A percentile compares a stretch with the other conserved stretches of the same genome.
These are phyloP conservation scores for Lomographa bimaculata DNA, from an alignment of 2,888 invertebrate species.

Conservation along the genomic window DNA sequence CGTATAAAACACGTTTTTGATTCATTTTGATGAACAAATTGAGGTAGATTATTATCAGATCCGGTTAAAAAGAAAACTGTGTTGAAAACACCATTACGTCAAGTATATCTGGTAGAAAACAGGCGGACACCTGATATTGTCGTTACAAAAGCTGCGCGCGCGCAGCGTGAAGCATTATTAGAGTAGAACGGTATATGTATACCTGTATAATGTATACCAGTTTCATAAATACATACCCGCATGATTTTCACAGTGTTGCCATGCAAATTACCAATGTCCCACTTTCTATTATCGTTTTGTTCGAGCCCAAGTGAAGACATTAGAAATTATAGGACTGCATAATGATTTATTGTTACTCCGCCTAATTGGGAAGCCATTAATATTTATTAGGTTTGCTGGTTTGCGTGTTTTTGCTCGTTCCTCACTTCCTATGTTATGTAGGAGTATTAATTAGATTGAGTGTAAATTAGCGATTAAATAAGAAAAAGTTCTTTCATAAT, in stretches of 20 bases:
- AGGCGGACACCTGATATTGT: conserved; percentile 42
- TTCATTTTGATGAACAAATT: conserved; percentile 13
- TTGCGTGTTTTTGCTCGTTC: conserved; percentile 12
- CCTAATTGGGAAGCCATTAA: conserved; percentile 28
- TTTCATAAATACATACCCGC: conserved; percentile 34
- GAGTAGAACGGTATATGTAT: conserved; percentile 50
- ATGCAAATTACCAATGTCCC: conserved; percentile 51
- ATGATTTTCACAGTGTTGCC: conserved; percentile 49
- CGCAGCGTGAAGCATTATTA: conserved; percentile 63
- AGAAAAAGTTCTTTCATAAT: conserved; percentile 1
- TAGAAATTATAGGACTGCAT: conserved; percentile 32
- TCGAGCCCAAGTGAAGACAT: conserved; percentile 38
- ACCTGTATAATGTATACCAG: conserved; percentile 18
- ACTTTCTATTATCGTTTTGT: conserved; percentile 51
- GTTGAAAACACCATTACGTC: conserved; percentile 24
- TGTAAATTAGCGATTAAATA: conserved; percentile 9
- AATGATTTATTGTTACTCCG: conserved; percentile 19
- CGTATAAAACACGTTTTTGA: conserved; percentile 5
- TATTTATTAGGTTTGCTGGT: conserved; percentile 13
- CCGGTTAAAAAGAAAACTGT: conserved; percentile 23
- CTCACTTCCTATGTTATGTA: conserved; percentile 12
- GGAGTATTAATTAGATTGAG: conserved; percentile 7
- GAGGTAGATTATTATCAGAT: conserved; percentile 14
- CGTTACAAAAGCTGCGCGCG: conserved; percentile 42
- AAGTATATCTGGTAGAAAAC: conserved; percentile 35